phyloP scores from a whole-genome alignment of 1,140 invertebrate genomes.

The Drosophila bipectinata region DNA sequence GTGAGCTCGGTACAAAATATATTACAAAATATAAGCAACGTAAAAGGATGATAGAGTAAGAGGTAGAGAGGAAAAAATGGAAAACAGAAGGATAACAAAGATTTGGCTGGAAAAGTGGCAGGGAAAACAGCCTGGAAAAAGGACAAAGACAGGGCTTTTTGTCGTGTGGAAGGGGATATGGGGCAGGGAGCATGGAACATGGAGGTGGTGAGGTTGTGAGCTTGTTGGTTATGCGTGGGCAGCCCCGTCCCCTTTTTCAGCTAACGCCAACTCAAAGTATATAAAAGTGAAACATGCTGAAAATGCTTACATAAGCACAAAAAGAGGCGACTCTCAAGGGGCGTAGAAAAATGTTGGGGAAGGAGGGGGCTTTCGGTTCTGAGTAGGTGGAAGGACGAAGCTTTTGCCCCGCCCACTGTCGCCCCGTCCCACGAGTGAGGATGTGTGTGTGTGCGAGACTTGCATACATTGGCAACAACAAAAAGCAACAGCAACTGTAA shows the following conservation, averaged over 20 bases:
- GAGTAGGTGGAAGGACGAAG: constrained; percentile 19
- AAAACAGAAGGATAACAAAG: constrained; percentile 35
- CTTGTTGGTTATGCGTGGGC: constrained; percentile 21
- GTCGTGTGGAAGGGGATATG: not conserved
- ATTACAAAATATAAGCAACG: too few species aligned
- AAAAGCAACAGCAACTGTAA: constrained; percentile 59
- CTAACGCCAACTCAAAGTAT: constrained; percentile 64
- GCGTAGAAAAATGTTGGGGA: constrained; percentile 10
- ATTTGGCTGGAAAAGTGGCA: constrained; percentile 32
- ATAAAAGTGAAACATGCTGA: constrained; percentile 78
- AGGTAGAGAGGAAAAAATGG: not conserved
- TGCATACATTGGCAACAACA: constrained; percentile 73
- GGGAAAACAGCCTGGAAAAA: not conserved
- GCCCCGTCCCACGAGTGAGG: too few species aligned
- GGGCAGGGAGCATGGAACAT: not conserved
- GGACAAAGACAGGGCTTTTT: not conserved
- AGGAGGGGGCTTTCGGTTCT: not conserved
- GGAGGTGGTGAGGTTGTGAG: not conserved
- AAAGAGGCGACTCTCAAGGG: constrained; percentile 40
- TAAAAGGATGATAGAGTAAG: constrained; percentile 6
- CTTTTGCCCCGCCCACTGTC: constrained; percentile 25
- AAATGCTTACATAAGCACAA: constrained; percentile 75
- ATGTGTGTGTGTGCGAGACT: constrained; percentile 32
- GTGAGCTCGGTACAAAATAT: too few species aligned
- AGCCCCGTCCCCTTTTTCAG: constrained; percentile 3